Evolutionary conservation across 2,113 vertebrate genomes (phyloP).

Genomic region (Pangasianodon hypophthalmus): DNA sequence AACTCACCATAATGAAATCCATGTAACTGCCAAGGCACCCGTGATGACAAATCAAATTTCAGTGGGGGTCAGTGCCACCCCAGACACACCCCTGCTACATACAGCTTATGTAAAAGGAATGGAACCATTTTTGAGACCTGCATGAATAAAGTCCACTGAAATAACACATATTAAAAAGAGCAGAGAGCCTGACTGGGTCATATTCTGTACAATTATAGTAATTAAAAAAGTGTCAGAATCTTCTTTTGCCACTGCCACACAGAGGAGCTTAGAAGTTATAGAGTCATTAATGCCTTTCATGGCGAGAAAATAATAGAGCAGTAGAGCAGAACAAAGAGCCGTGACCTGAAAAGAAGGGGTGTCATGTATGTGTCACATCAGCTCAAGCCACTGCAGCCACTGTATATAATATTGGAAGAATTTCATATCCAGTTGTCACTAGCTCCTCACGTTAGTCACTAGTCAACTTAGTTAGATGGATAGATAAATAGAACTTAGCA

Average conservation of each 20-base stretch:
- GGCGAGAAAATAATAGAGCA: background rate
- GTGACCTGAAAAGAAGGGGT: constrained; percentile 22
- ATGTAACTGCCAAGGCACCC: background rate
- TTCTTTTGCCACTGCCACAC: background rate
- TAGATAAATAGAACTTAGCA: background rate
- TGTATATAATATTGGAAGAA: background rate
- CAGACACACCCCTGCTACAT: background rate
- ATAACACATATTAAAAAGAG: background rate
- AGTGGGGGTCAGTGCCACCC: background rate
- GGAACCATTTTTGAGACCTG: background rate
- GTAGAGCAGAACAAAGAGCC: constrained; percentile 36
- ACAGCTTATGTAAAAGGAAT: background rate
- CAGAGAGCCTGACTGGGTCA: background rate
- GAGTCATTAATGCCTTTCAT: constrained; percentile 21
- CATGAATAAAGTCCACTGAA: background rate
- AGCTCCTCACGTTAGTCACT: background rate
- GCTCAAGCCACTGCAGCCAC: background rate
- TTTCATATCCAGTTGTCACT: background rate
- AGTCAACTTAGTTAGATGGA: background rate
- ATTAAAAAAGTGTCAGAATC: constrained; percentile 6
- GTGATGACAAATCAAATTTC: background rate
- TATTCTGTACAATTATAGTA: background rate
- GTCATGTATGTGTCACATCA: constrained; percentile 32
- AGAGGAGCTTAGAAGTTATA: background rate
- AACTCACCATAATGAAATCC: background rate